phyloP scores from a whole-genome alignment of 35 echinoderm and acorn worm genomes.

The Hemicentrotus pulcherrimus region DNA sequence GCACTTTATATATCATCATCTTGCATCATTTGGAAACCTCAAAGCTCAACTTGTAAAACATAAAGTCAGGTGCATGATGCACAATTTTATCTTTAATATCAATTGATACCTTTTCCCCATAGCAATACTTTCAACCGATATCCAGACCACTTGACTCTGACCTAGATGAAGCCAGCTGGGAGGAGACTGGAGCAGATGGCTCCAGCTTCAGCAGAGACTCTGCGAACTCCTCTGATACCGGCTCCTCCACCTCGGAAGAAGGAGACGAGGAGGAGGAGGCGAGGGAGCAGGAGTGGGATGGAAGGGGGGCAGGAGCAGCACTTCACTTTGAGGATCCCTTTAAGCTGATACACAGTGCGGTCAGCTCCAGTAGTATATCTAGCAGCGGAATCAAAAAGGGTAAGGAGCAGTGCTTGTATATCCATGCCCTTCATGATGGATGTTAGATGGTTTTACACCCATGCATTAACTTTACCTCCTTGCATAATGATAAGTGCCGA shows the following conservation, averaged over 20 bases:
- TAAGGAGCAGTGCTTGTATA: not conserved
- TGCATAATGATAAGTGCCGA: too few relatives aligned
- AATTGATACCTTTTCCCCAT: too few relatives aligned
- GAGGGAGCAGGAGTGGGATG: slow-evolving; percentile 2
- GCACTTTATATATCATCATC: too few relatives aligned
- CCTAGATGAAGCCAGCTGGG: slow-evolving; percentile 85
- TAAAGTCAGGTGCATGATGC: too few relatives aligned
- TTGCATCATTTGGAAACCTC: too few relatives aligned
- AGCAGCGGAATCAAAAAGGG: slow-evolving; percentile 43
- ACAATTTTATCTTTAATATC: too few relatives aligned
- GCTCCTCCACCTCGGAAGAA: slow-evolving; percentile 42
- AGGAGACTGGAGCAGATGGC: slow-evolving; percentile 79
- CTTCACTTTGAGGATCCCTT: slow-evolving; percentile 81
- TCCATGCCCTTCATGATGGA: too few relatives aligned
- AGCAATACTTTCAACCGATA: slow-evolving; percentile 48
- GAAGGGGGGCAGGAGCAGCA: not conserved
- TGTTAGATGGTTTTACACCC: too few relatives aligned
- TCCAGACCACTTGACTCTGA: slow-evolving; percentile 69
- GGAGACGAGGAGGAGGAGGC: slow-evolving; percentile 63
- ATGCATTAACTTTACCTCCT: too few relatives aligned
- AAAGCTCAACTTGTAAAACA: too few relatives aligned
- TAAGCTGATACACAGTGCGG: slow-evolving; percentile 71
- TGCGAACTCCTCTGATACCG: slow-evolving; percentile 58
- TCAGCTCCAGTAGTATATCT: slow-evolving; percentile 33
- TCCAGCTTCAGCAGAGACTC: slow-evolving; percentile 63